These are phyloP conservation scores for Nycticebus coucang DNA, from an alignment of 2,113 vertebrate genomes.

Conservation along the genomic window DNA sequence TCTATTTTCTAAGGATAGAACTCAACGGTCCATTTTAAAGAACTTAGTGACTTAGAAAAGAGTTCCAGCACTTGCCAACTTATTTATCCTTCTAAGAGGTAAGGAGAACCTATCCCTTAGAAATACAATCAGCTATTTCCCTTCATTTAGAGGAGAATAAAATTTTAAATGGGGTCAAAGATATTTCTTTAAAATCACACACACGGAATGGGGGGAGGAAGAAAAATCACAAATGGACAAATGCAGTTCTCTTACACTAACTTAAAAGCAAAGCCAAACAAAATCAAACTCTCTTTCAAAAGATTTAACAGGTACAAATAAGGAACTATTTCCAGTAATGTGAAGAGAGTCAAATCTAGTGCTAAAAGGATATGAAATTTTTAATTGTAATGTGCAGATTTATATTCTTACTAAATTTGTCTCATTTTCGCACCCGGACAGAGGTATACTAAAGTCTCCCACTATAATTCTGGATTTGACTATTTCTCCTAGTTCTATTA, in stretches of 20 bases:
- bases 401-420: not conserved
- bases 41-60: not conserved
- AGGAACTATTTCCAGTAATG: not conserved
- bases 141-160: not conserved
- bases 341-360: not conserved
- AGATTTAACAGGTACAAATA: not conserved
- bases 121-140: not conserved
- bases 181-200: not conserved
- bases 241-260: not conserved
- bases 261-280: not conserved
- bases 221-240: not conserved
- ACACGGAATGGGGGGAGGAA: too few relatives aligned
- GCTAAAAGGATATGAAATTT: not conserved
- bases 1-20: not conserved
- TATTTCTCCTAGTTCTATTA: not conserved
- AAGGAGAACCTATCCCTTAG: not conserved
- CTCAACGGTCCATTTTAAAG: not conserved
- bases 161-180: not conserved
- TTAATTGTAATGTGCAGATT: not conserved
- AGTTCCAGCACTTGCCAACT: not conserved
- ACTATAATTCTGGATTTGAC: not conserved
- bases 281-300: not conserved
- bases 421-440: not conserved
- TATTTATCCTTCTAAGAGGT: not conserved
- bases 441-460: not conserved